Evolutionary conservation across 2,888 invertebrate genomes (phyloP).

Genomic region (Macrosoma leucophasiata): DNA sequence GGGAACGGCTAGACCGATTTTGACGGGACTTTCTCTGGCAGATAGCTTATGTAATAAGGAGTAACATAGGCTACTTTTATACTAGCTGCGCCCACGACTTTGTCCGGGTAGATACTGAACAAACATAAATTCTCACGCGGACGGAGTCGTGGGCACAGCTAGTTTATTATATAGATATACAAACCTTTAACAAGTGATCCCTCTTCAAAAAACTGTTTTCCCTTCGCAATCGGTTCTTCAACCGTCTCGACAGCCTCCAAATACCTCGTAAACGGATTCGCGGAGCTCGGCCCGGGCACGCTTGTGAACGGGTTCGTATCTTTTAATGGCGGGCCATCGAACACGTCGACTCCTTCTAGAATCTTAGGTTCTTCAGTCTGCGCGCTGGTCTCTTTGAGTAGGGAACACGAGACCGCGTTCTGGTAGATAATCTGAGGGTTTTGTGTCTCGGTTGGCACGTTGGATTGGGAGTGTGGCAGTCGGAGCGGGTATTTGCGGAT

Average conservation of each 20-base stretch:
- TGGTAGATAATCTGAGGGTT: conserved; percentile 44
- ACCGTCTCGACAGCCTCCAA: conserved; percentile 20
- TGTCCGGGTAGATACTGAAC: too few relatives aligned
- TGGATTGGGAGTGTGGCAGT: conserved; percentile 27
- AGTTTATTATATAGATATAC: too few relatives aligned
- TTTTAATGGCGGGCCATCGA: conserved; percentile 37
- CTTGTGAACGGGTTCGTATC: conserved; percentile 49
- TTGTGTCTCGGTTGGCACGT: conserved; percentile 9
- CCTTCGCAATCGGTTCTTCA: conserved; percentile 21
- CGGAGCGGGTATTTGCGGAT: conserved; percentile 53
- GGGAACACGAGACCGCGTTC: conserved; percentile 37
- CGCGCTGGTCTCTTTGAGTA: conserved; percentile 13
- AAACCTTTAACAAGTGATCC: conserved; percentile 49
- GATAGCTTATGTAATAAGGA: too few relatives aligned
- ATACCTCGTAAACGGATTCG: conserved; percentile 40
- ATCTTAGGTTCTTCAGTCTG: conserved; percentile 7
- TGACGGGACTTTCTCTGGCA: too few relatives aligned
- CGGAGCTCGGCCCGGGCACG: conserved; percentile 27
- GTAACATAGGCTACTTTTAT: too few relatives aligned
- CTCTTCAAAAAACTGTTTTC: conserved; percentile 38
- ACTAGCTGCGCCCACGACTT: too few relatives aligned
- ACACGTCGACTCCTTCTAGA: conserved; percentile 33
- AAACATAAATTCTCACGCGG: too few relatives aligned
- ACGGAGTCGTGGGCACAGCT: too few relatives aligned
- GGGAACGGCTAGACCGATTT: too few relatives aligned